Evolutionary conservation across 2,888 invertebrate genomes (phyloP).

Genomic region (Andrena marginata): DNA sequence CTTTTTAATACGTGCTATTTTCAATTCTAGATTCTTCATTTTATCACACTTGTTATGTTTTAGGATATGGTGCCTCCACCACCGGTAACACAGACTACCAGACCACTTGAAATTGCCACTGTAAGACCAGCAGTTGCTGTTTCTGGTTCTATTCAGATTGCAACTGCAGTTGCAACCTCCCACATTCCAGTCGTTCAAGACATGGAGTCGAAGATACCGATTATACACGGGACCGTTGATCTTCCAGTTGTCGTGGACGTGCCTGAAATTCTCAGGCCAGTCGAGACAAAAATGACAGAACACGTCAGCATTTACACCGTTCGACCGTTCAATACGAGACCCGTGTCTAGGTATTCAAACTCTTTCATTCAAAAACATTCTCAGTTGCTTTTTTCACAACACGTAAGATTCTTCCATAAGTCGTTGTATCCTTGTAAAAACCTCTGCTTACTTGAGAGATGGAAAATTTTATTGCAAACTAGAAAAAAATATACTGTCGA

Average conservation of each 20-base stretch:
- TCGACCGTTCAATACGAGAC: conserved; percentile 81
- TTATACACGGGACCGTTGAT: conserved; percentile 83
- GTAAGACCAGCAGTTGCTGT: conserved; percentile 80
- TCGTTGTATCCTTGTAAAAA: too few species aligned
- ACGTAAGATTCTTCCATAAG: too few species aligned
- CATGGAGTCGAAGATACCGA: conserved; percentile 82
- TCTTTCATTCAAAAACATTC: background rate
- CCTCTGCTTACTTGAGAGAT: too few species aligned
- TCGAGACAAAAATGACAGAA: conserved; percentile 77
- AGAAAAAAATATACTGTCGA: too few species aligned
- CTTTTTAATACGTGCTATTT: too few species aligned
- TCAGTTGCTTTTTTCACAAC: background rate
- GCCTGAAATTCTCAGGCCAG: conserved; percentile 77
- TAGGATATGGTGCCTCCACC: conserved; percentile 83
- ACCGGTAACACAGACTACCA: conserved; percentile 72
- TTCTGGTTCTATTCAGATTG: conserved; percentile 83
- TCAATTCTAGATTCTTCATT: background rate
- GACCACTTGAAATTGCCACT: conserved; percentile 77
- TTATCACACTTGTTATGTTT: background rate
- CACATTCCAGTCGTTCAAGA: conserved; percentile 82
- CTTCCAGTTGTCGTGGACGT: conserved; percentile 81
- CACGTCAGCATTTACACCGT: conserved; percentile 82
- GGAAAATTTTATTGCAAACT: too few species aligned
- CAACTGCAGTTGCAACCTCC: conserved; percentile 82
- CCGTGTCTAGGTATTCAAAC: conserved; percentile 74